Base-by-base conservation (phyloP, 2,113 vertebrate genomes). In the Panthera tigris region DNA sequence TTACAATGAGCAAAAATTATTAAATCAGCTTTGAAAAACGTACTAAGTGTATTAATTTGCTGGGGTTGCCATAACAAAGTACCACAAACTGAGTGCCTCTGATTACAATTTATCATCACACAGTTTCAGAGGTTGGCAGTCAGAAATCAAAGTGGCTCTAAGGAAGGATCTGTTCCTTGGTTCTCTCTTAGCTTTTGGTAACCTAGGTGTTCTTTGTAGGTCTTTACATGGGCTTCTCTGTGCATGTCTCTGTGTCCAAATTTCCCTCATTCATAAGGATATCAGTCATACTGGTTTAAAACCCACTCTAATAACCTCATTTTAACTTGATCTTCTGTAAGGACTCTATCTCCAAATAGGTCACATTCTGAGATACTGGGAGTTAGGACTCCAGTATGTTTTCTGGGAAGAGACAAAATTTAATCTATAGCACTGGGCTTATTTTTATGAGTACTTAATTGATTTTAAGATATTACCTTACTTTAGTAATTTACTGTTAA, bases 401-500 rank as follows among this genome's bases (percentile, higher is more conserved):
- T 87, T 52, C 7, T 4, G 39, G n/a, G 18, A 4, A 29, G 66
- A 25, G n/a, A 88, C 25, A 68, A n/a, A 85, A 71, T 88, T 91
- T 69, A 91, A 79, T 18, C 10, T 4, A 31, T 73, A 96, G 73
- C 5, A 78, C 12, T 21, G 61, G 19, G 23, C 66, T 95, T 57
- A 82, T 90, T 78, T 89, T 92, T 61, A 93, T n/a, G 73, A 92
- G n/a, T 78, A 79, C 14, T 86, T 82, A 81, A 81, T 5, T 84
- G 36, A 83, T 69, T 92, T 61, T 71, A 91, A 91, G 25, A 21
- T 16, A 93, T 71, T 87, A 33, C 0, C 23, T 88, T 95, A 66
- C 69, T 63, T 87, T 11, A 83, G 13, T 39, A 96, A 68, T 76
- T 89, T 84, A 86, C 12, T 69, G 25, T 55, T 95, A 86, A 96